These are phyloP conservation scores for Oenanthe melanoleuca DNA, from an alignment of 2,113 vertebrate genomes.

Conservation along the genomic window DNA sequence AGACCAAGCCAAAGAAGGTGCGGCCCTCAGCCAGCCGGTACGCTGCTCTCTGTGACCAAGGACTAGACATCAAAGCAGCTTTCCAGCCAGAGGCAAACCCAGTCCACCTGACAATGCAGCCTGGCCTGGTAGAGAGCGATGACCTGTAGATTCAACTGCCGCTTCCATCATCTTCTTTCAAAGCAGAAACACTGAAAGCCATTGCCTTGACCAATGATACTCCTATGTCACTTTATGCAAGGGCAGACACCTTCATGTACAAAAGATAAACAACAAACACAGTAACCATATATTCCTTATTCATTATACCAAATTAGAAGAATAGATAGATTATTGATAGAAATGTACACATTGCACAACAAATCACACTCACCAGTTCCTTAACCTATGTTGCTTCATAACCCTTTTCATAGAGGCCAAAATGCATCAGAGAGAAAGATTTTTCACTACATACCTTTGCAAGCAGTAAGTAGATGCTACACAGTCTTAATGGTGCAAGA, in stretches of 20 bases:
- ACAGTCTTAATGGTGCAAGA: not conserved
- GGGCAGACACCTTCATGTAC: slow-evolving; percentile 74
- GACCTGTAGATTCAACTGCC: slow-evolving; percentile 83
- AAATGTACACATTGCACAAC: slow-evolving; percentile 70
- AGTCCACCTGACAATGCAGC: slow-evolving; percentile 79
- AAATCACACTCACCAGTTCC: slow-evolving; percentile 65
- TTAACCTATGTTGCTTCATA: slow-evolving; percentile 58
- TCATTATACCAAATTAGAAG: slow-evolving; percentile 75
- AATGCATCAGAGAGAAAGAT: slow-evolving; percentile 37
- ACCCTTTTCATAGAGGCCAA: slow-evolving; percentile 61
- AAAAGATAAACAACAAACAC: slow-evolving; percentile 68
- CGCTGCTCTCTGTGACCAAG: slow-evolving; percentile 94
- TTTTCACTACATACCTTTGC: slow-evolving; percentile 48
- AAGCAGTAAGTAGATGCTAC: slow-evolving; percentile 41
- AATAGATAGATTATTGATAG: slow-evolving; percentile 70
- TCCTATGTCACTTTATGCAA: slow-evolving; percentile 71
- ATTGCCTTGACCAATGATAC: slow-evolving; percentile 72
- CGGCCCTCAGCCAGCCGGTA: slow-evolving; percentile 95
- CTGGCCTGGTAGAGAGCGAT: slow-evolving; percentile 91
- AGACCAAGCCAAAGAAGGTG: slow-evolving; percentile 91
- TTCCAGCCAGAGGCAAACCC: slow-evolving; percentile 95
- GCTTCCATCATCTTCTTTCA: not conserved
- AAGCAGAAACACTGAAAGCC: slow-evolving; percentile 71
- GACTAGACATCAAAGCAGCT: slow-evolving; percentile 95
- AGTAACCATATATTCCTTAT: slow-evolving; percentile 71